These are phyloP conservation scores for Oncorhynchus clarkii DNA, from an alignment of 2,113 vertebrate species.

Conservation along the genomic window DNA sequence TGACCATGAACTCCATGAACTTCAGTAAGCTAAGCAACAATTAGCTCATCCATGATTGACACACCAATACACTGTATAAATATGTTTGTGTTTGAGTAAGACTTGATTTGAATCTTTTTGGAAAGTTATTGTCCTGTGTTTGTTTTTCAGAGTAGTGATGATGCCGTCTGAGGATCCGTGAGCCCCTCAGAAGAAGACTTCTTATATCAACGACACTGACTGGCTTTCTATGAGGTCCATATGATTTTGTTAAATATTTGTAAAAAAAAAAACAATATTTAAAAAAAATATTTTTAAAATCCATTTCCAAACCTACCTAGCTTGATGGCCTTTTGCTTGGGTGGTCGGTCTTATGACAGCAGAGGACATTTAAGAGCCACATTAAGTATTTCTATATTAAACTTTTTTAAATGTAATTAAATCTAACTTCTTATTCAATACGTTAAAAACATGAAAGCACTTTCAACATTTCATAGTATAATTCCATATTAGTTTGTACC, in stretches of 20 bases:
- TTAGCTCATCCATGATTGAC: not conserved
- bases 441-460: not conserved
- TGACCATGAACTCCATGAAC: not conserved
- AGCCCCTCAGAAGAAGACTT: conserved; percentile 1
- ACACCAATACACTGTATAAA: not conserved
- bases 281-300: too few relatives aligned
- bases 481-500: too few relatives aligned
- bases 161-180: conserved; percentile 34
- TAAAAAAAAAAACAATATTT: too few relatives aligned
- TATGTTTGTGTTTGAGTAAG: not conserved
- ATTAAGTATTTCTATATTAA: not conserved
- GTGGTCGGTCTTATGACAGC: conserved; percentile 39
- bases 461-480: too few relatives aligned
- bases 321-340: conserved; percentile 25
- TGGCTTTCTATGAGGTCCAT: not conserved
- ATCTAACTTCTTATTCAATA: not conserved
- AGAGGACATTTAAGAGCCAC: conserved; percentile 9
- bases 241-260: not conserved
- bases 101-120: not conserved
- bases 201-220: not conserved
- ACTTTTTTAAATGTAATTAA: not conserved
- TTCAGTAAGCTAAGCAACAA: not conserved
- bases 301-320: not conserved
- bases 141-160: conserved; percentile 59
- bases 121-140: conserved; percentile 12